phyloP scores from a whole-genome alignment of 1,140 invertebrate genomes.

The Venustaconcha ellipsiformis region DNA sequence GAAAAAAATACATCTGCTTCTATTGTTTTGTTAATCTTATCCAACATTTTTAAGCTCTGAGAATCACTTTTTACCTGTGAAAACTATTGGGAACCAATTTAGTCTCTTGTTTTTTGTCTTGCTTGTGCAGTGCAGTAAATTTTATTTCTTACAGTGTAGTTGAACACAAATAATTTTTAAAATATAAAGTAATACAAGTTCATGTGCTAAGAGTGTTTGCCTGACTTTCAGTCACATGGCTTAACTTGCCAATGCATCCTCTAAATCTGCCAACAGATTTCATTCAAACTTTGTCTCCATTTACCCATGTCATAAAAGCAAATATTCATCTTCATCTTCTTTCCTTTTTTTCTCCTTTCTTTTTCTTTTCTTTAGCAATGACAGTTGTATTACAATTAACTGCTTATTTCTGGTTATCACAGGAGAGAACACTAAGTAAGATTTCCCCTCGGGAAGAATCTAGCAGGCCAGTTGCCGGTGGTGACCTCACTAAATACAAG shows the following conservation, averaged over 20 bases:
- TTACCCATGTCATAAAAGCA: not conserved
- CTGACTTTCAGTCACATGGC: not conserved
- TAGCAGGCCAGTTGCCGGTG: slow-evolving; percentile 27
- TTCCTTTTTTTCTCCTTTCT: not conserved
- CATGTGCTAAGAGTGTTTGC: not conserved
- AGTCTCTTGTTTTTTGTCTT: too few relatives aligned
- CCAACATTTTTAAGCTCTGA: too few relatives aligned
- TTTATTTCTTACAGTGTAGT: too few relatives aligned
- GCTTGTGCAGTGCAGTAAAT: too few relatives aligned
- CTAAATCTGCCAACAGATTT: not conserved
- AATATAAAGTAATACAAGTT: not conserved
- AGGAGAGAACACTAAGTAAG: slow-evolving; percentile 34
- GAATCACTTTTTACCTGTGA: too few relatives aligned
- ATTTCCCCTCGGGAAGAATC: slow-evolving; percentile 31
- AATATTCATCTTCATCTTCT: not conserved
- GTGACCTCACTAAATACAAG: slow-evolving; percentile 52
- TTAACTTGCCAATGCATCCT: not conserved
- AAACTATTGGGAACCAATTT: too few relatives aligned
- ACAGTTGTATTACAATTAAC: not conserved
- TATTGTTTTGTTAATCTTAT: too few relatives aligned
- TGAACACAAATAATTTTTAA: too few relatives aligned
- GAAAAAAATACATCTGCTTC: too few relatives aligned
- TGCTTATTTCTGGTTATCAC: slow-evolving; percentile 6
- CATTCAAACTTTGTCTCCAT: not conserved
- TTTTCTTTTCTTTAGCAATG: not conserved